Conservation (phyloP, 2,797 vertebrate species). For the Chromobotia macracanthus region DNA sequence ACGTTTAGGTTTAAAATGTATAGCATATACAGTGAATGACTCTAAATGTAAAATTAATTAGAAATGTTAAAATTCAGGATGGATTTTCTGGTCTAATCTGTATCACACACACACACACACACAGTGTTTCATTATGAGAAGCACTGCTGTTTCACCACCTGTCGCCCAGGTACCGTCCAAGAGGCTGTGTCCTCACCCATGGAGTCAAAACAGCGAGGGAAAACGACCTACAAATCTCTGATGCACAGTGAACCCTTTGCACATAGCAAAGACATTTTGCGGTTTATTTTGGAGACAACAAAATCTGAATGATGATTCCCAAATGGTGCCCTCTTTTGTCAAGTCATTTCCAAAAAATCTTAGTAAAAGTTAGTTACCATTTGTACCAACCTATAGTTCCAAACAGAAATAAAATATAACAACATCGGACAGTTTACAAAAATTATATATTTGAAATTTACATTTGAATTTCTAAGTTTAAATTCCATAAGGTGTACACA, state of each 20-base stretch:
- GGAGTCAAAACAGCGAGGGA: conserved; percentile 63
- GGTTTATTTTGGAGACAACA: neutral
- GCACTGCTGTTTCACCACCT: conserved; percentile 63
- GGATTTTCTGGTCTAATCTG: conserved; percentile 1
- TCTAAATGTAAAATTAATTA: neutral
- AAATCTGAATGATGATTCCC: neutral
- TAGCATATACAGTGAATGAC: neutral
- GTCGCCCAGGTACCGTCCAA: conserved; percentile 62
- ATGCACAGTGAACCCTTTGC: conserved; percentile 25
- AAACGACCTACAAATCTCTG: conserved; percentile 48
- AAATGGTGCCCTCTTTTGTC: neutral
- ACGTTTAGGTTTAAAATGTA: neutral
- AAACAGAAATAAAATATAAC: neutral
- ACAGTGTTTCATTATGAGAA: conserved; percentile 45
- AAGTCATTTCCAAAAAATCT: neutral
- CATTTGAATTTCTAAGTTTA: neutral
- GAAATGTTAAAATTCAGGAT: neutral
- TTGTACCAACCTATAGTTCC: neutral
- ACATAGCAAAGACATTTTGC: conserved; percentile 50
- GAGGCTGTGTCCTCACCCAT: conserved; percentile 50
- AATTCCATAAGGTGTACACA: conserved; percentile 36
- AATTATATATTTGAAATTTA: neutral
- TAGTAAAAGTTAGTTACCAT: neutral
- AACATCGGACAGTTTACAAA: neutral
- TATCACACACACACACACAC: conserved; percentile 34